A percentile compares a stretch with the other conserved stretches of the same genome.
Evolutionary conservation across 2,113 vertebrate genomes (phyloP).

Genomic region (Oxyruncus cristatus): DNA sequence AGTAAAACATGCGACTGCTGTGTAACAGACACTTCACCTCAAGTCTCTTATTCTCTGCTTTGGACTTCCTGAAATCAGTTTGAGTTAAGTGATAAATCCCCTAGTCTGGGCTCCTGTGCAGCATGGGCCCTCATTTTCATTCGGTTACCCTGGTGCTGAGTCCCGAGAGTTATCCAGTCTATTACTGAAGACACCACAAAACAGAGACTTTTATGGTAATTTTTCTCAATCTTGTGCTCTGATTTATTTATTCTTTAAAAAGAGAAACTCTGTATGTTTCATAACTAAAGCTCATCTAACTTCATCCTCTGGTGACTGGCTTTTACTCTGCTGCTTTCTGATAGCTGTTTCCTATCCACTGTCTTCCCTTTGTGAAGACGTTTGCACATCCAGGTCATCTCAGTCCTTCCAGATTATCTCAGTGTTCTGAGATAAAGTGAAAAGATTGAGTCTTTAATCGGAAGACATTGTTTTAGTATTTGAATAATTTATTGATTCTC

Average conservation of each 20-base stretch:
- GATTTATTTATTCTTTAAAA: background rate
- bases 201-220: background rate
- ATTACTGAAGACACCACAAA: background rate
- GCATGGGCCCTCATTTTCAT: background rate
- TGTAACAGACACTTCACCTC: background rate
- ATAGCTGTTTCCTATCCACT: background rate
- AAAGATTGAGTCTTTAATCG: background rate
- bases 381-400: background rate
- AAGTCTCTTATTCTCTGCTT: background rate
- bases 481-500: background rate
- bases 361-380: rapidly evolving
- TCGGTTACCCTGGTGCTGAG: background rate
- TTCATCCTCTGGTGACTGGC: background rate
- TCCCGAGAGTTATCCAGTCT: background rate
- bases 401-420: background rate
- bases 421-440: background rate
- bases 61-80: background rate
- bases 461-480: background rate
- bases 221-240: background rate
- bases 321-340: background rate
- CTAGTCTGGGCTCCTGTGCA: background rate
- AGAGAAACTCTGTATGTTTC: background rate
- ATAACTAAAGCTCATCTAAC: background rate
- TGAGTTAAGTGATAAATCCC: background rate
- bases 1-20: rapidly evolving